Percentiles rank a stretch among this genome's conserved stretches.
These are phyloP conservation scores for Ichneumoninae sp. DNA, from an alignment of 2,888 invertebrate species.

Conservation along the genomic window DNA sequence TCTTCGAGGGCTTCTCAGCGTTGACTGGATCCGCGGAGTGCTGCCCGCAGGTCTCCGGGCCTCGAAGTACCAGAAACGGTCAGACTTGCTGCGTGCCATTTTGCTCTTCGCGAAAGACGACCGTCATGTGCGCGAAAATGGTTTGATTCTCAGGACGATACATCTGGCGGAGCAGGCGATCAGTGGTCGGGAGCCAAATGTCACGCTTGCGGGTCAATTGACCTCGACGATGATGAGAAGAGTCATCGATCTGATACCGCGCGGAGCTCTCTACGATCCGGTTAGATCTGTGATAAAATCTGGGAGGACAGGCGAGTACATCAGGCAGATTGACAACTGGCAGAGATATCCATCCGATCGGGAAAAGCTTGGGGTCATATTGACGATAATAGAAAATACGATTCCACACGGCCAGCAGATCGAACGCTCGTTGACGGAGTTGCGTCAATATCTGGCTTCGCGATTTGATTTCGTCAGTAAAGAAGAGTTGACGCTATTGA, in stretches of 20 bases:
- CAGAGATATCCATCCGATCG: slow-evolving; percentile 8
- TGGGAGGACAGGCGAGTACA: not conserved
- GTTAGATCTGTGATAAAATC: not conserved
- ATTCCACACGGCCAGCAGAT: not conserved
- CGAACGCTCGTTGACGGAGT: not conserved
- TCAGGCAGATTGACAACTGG: slow-evolving; percentile 21
- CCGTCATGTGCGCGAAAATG: not conserved
- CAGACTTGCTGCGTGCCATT: not conserved
- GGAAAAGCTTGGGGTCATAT: slow-evolving; percentile 44
- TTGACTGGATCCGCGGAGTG: not conserved
- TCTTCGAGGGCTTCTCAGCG: not conserved
- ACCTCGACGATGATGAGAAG: not conserved
- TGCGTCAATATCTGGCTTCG: slow-evolving; percentile 10
- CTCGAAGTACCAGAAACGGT: not conserved
- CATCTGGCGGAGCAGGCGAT: not conserved
- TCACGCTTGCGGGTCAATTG: not conserved
- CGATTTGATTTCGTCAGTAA: slow-evolving; percentile 47
- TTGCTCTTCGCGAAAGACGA: not conserved
- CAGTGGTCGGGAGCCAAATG: not conserved
- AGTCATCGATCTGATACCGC: not conserved
- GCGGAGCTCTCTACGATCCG: not conserved
- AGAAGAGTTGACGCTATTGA: slow-evolving; percentile 21
- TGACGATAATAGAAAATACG: not conserved
- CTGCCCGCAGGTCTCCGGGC: not conserved
- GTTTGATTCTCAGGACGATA: not conserved